Evolutionary conservation across 2,797 vertebrate species (phyloP).

Genomic region (Eulemur coronatus): DNA sequence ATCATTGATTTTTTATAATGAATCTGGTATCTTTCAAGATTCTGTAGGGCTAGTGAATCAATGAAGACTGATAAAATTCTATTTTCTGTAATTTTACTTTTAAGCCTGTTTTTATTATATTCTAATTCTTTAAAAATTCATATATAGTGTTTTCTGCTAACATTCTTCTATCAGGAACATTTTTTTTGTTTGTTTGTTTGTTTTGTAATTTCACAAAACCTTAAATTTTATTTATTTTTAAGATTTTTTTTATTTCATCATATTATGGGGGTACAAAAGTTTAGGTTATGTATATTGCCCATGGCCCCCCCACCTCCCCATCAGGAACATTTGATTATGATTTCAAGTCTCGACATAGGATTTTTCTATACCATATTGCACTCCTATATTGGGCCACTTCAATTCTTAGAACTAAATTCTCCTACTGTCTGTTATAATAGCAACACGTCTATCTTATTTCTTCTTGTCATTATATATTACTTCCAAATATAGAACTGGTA

Average conservation of each 20-base stretch:
- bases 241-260: too few relatives aligned
- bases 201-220: too few relatives aligned
- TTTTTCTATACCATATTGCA: slow-evolving; percentile 59
- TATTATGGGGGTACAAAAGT: too few relatives aligned
- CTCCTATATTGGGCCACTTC: background rate
- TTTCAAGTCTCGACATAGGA: slow-evolving; percentile 57
- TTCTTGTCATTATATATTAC: slow-evolving; percentile 57
- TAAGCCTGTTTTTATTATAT: slow-evolving; percentile 54
- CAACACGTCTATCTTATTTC: slow-evolving; percentile 57
- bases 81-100: slow-evolving; percentile 54
- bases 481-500: slow-evolving; percentile 65
- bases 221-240: too few relatives aligned
- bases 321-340: slow-evolving; percentile 49
- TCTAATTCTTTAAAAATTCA: slow-evolving; percentile 37
- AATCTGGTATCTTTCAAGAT: slow-evolving; percentile 44
- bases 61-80: slow-evolving; percentile 43
- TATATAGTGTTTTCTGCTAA: slow-evolving; percentile 1
- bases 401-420: slow-evolving; percentile 65
- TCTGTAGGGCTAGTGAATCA: slow-evolving; percentile 25
- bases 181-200: background rate
- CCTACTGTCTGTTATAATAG: slow-evolving; percentile 59
- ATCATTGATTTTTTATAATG: slow-evolving; percentile 53
- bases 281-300: too few relatives aligned
- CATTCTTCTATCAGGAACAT: slow-evolving; percentile 34
- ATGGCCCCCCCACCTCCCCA: background rate